Evolutionary conservation across 2,113 vertebrate genomes (phyloP).

Genomic region (Aix galericulata): DNA sequence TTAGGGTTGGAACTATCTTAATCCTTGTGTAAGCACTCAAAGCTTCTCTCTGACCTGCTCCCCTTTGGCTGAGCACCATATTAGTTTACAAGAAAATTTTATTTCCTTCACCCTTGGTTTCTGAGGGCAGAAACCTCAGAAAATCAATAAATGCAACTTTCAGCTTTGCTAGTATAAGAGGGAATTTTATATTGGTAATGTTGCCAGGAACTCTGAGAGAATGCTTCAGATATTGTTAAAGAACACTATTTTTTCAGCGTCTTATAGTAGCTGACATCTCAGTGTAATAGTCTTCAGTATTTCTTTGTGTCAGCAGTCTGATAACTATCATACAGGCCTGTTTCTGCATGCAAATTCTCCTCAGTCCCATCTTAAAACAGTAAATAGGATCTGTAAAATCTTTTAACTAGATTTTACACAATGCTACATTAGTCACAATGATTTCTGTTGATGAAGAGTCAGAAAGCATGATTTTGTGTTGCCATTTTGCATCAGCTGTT

Average conservation of each 20-base stretch:
- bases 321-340: neutral
- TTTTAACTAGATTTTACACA: neutral
- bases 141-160: neutral
- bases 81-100: neutral
- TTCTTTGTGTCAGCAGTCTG: neutral
- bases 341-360: neutral
- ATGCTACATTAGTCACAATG: neutral
- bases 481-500: neutral
- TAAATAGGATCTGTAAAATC: neutral
- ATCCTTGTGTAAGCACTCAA: neutral
- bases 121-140: neutral
- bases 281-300: neutral
- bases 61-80: neutral
- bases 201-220: neutral
- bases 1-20: neutral
- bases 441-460: neutral
- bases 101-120: neutral
- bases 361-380: neutral
- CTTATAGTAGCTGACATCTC: neutral
- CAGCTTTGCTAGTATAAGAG: neutral
- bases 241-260: neutral
- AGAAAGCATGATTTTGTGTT: neutral
- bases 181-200: neutral
- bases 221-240: neutral
- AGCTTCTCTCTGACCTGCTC: neutral